These are phyloP conservation scores for Campylomormyrus numenius DNA, from an alignment of 2,113 vertebrate species.

Conservation along the genomic window DNA sequence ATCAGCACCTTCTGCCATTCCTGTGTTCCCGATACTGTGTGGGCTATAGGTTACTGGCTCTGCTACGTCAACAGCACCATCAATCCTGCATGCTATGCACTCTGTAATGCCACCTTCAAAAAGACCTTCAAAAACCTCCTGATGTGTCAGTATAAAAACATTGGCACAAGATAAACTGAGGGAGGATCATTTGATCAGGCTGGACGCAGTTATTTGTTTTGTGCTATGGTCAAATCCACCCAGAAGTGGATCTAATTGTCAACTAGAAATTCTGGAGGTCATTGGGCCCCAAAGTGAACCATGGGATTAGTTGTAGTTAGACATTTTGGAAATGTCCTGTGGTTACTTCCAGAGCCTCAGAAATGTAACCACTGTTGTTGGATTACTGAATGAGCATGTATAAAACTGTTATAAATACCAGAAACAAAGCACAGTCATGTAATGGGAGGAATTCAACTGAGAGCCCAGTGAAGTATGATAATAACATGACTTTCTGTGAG, in stretches of 20 bases:
- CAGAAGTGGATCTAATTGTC: not conserved
- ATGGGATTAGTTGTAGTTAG: not conserved
- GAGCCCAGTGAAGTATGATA: not conserved
- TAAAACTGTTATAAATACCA: not conserved
- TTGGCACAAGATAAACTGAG: constrained; percentile 80
- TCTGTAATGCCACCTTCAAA: constrained; percentile 98
- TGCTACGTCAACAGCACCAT: constrained; percentile 98
- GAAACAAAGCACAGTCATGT: not conserved
- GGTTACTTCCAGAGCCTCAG: not conserved
- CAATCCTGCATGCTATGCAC: constrained; percentile 95
- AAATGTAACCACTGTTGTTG: not conserved
- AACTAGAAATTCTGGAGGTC: not conserved
- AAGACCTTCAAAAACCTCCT: constrained; percentile 97
- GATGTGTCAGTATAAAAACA: constrained; percentile 94
- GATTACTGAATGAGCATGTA: not conserved
- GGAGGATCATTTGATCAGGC: not conserved
- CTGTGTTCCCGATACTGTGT: constrained; percentile 87
- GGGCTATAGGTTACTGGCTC: constrained; percentile 96
- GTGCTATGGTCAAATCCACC: not conserved
- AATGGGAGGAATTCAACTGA: not conserved
- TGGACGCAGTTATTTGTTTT: not conserved
- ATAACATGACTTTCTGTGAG: not conserved
- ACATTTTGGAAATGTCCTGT: not conserved
- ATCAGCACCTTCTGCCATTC: constrained; percentile 93
- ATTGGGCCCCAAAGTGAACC: not conserved